phyloP scores from a whole-genome alignment of 1,140 invertebrate species.

The Trialeurodes vaporariorum region DNA sequence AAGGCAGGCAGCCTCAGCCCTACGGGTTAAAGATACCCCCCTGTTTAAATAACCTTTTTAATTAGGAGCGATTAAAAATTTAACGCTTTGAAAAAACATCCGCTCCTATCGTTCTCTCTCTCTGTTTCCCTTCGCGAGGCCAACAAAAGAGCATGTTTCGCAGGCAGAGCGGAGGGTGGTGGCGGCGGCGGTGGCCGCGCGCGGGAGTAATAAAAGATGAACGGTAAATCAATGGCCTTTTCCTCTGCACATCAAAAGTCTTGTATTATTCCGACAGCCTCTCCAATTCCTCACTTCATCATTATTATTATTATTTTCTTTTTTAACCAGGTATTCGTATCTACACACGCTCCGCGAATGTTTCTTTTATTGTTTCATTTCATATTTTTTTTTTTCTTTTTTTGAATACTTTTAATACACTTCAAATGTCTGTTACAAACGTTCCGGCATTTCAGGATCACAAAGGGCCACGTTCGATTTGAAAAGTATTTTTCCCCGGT shows the following conservation, averaged over 20 bases:
- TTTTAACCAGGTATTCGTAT: no score
- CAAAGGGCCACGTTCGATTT: neutral
- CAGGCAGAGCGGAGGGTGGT: neutral
- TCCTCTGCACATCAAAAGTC: neutral
- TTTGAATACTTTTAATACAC: neutral
- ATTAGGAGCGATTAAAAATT: slow-evolving; percentile 25
- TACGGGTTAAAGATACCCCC: slow-evolving; percentile 10
- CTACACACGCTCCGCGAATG: neutral
- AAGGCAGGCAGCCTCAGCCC: neutral
- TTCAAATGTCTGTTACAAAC: neutral
- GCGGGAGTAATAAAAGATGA: neutral
- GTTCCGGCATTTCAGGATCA: neutral
- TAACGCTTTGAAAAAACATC: slow-evolving; percentile 23
- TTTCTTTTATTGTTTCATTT: neutral
- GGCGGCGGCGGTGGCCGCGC: no score
- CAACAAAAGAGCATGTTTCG: neutral
- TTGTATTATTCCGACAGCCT: neutral
- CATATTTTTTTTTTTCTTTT: no score
- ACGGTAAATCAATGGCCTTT: neutral
- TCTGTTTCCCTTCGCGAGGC: no score
- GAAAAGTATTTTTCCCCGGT: neutral
- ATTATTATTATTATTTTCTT: no score
- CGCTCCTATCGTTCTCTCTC: slow-evolving; percentile 16
- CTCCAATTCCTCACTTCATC: neutral
- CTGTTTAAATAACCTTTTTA: slow-evolving; percentile 25